phyloP scores from a whole-genome alignment of 2,888 invertebrate species.

The Eretmocerus hayati region DNA sequence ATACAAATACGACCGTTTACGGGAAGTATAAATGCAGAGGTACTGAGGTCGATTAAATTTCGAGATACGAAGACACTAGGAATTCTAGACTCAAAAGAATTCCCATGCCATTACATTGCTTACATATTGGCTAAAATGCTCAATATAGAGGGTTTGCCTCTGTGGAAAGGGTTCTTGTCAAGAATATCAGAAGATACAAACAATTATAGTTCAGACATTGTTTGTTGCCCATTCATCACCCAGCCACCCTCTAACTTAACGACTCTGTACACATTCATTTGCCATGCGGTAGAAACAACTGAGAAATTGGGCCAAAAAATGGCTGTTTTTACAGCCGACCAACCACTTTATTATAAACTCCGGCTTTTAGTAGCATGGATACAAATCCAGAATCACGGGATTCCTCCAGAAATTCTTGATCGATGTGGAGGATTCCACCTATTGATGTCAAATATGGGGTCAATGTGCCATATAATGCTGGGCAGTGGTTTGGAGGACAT shows the following conservation, averaged over 20 bases:
- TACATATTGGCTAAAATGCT: background rate
- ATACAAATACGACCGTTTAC: background rate
- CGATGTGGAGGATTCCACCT: conserved; percentile 22
- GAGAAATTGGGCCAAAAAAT: conserved; percentile 20
- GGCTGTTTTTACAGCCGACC: conserved; percentile 24
- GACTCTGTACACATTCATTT: conserved; percentile 6
- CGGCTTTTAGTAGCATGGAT: conserved; percentile 24
- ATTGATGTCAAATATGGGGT: conserved; percentile 20
- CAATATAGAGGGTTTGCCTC: background rate
- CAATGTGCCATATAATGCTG: conserved; percentile 21
- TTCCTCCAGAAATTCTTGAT: conserved; percentile 17
- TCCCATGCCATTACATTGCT: background rate
- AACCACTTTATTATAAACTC: conserved; percentile 28
- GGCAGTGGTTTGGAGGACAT: conserved; percentile 22
- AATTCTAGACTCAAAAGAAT: background rate
- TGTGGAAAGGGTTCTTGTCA: conserved; percentile 1
- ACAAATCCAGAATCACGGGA: conserved; percentile 6
- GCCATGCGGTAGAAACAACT: conserved; percentile 10
- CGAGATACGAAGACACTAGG: background rate
- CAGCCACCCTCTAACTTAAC: background rate
- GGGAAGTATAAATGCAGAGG: background rate
- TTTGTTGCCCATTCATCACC: conserved; percentile 2
- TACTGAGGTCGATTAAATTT: background rate
- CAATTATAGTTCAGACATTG: background rate
- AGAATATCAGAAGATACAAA: background rate